These are phyloP conservation scores for Dugesia japonica DNA, from an alignment of 2,888 invertebrate species.

Conservation along the genomic window DNA sequence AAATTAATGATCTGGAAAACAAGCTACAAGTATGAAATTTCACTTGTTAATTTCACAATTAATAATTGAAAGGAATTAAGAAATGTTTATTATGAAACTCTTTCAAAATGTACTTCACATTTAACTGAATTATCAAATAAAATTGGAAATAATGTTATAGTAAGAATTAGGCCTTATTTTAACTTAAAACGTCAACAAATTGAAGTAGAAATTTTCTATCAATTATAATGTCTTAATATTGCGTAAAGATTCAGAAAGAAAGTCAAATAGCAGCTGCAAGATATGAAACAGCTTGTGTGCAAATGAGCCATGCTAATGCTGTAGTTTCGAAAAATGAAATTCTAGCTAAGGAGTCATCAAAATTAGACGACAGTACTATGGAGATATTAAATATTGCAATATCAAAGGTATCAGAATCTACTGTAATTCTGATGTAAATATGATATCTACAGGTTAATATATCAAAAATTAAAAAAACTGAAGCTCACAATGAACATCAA, in stretches of 20 bases:
- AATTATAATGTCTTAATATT: background rate
- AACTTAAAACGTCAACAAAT: background rate
- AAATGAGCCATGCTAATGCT: background rate
- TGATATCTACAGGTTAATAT: background rate
- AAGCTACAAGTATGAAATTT: background rate
- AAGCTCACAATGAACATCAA: constrained; percentile 4
- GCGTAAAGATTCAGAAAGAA: background rate
- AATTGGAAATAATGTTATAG: background rate
- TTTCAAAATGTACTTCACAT: background rate
- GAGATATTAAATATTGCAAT: constrained; percentile 10
- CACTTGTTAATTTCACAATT: too few species aligned
- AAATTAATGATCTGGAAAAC: background rate
- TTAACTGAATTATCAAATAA: background rate
- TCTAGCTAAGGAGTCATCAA: background rate
- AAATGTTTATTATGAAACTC: background rate
- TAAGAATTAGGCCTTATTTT: background rate
- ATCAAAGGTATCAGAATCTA: background rate
- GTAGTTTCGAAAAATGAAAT: background rate
- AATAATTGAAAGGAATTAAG: background rate
- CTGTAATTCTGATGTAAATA: too few species aligned
- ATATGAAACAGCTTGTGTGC: background rate
- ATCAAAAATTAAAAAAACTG: background rate
- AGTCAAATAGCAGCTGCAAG: background rate
- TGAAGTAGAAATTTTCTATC: background rate
- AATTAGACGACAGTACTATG: background rate